Evolutionary conservation across 2,888 invertebrate genomes (phyloP).

Genomic region (Phanerotoma sp.): DNA sequence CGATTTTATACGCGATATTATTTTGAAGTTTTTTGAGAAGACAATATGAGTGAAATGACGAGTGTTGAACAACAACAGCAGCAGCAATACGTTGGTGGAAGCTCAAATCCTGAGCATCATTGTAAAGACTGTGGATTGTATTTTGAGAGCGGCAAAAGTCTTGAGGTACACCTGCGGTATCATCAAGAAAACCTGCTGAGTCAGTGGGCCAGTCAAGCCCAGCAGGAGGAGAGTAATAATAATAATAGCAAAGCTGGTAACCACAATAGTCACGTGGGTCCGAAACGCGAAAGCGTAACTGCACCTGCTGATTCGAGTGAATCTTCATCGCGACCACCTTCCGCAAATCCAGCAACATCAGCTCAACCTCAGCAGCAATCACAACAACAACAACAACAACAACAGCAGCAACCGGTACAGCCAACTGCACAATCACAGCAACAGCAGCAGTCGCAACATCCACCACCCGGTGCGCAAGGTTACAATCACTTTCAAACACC

Average conservation of each 20-base stretch:
- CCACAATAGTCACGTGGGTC: conserved; percentile 60
- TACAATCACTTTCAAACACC: conserved; percentile 43
- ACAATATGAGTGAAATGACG: conserved; percentile 54
- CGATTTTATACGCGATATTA: background rate
- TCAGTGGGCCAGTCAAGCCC: conserved; percentile 69
- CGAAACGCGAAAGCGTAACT: conserved; percentile 57
- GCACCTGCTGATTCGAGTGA: conserved; percentile 78
- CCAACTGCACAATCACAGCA: conserved; percentile 24
- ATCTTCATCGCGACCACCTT: conserved; percentile 60
- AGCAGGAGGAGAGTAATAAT: conserved; percentile 66
- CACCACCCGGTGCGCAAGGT: conserved; percentile 31
- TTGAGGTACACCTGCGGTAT: conserved; percentile 78
- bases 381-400: conserved; percentile 43
- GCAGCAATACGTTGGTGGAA: conserved; percentile 43
- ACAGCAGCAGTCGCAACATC: too few relatives aligned
- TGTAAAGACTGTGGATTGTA: conserved; percentile 77
- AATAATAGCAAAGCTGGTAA: conserved; percentile 60
- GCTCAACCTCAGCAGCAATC: conserved; percentile 62
- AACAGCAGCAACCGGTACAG: conserved; percentile 32
- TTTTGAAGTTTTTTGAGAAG: conserved; percentile 13
- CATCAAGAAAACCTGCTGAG: conserved; percentile 75
- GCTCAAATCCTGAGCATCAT: conserved; percentile 62
- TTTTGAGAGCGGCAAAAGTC: conserved; percentile 74
- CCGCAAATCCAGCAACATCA: conserved; percentile 59
- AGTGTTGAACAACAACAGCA: conserved; percentile 55